A percentile compares a stretch with the other conserved stretches of the same genome.
phyloP scores from a whole-genome alignment of 2,888 invertebrate genomes.

The Bombylius discolor region DNA sequence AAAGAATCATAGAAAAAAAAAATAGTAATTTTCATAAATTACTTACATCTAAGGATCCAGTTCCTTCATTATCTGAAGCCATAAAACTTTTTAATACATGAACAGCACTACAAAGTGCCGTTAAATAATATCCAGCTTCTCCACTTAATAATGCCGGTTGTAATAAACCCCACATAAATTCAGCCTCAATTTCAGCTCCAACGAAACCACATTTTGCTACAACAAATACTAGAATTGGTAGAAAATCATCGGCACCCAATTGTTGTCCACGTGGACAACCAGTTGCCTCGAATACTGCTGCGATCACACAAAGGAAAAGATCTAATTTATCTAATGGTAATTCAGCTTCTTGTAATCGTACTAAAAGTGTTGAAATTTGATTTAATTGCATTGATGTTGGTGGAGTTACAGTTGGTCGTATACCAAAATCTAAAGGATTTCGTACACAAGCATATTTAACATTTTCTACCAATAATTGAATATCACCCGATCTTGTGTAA shows the following conservation, averaged over 20 bases:
- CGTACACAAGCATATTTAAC: conserved; percentile 34
- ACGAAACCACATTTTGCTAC: conserved; percentile 80
- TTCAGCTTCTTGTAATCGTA: conserved; percentile 78
- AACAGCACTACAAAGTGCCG: conserved; percentile 85
- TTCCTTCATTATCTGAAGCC: conserved; percentile 33
- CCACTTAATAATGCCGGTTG: conserved; percentile 83
- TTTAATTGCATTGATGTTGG: conserved; percentile 64
- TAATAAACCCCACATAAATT: conserved; percentile 89
- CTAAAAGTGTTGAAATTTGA: conserved; percentile 63
- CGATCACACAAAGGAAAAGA: conserved; percentile 75
- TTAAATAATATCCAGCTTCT: conserved; percentile 90
- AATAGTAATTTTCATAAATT: not conserved
- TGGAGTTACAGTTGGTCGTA: conserved; percentile 53
- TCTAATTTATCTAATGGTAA: conserved; percentile 89
- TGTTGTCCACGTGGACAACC: conserved; percentile 34
- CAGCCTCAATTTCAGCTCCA: conserved; percentile 88
- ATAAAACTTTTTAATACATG: conserved; percentile 37
- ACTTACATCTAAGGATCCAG: conserved; percentile 35
- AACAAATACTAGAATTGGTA: conserved; percentile 85
- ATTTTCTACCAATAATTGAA: conserved; percentile 49
- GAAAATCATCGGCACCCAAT: conserved; percentile 75
- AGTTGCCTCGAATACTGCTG: conserved; percentile 67
- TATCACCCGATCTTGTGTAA: conserved; percentile 62
- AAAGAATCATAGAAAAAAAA: not conserved
- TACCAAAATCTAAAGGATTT: conserved; percentile 32